These are phyloP conservation scores for Cuniculus paca DNA, from an alignment of 2,797 vertebrate species.

Conservation along the genomic window DNA sequence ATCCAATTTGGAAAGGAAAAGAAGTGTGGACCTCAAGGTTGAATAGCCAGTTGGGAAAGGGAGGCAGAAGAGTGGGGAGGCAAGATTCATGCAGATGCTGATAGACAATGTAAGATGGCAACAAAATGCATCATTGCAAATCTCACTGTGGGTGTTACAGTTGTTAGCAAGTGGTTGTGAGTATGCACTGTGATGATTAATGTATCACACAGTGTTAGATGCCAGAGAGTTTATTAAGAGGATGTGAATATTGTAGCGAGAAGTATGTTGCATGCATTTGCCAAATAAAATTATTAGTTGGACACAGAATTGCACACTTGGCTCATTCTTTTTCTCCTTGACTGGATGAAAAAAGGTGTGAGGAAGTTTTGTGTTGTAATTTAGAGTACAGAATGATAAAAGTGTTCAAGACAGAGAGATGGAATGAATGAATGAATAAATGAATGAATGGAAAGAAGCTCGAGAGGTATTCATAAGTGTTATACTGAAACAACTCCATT, in stretches of 20 bases:
- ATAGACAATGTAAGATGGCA: neutral
- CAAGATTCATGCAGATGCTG: neutral
- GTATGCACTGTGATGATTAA: neutral
- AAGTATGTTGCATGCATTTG: neutral
- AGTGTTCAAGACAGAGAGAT: neutral
- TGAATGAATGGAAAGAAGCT: neutral
- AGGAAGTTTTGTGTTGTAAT: neutral
- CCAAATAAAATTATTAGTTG: neutral
- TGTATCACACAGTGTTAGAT: neutral
- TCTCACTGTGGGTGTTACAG: neutral
- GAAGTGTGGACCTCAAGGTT: neutral
- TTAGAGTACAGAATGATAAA: neutral
- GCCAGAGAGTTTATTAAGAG: neutral
- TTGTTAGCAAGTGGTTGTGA: neutral
- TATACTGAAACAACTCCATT: neutral
- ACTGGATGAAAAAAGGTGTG: neutral
- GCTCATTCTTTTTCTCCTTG: neutral
- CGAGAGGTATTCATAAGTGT: neutral
- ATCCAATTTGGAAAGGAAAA: slow-evolving; percentile 3
- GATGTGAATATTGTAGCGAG: neutral
- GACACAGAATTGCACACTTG: neutral
- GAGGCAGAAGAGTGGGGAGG: neutral
- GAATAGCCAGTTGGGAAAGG: neutral
- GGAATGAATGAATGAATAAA: neutral
- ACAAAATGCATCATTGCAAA: neutral